Percentiles rank a stretch among this genome's conserved stretches.
Evolutionary conservation across 2,888 invertebrate genomes (phyloP).

Genomic region (Quadriops clusia): DNA sequence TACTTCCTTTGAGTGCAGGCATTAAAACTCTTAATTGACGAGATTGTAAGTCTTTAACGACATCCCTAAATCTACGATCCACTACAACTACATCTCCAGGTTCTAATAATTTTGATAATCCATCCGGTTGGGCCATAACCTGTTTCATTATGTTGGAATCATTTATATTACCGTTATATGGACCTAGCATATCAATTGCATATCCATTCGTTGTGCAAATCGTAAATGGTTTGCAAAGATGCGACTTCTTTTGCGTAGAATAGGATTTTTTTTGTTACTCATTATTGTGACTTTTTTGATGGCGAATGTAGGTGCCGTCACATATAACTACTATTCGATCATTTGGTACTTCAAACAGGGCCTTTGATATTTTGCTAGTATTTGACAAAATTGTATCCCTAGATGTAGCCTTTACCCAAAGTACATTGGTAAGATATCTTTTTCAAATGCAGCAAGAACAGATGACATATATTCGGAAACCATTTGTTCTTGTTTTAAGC

Average conservation of each 20-base stretch:
- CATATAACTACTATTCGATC: conserved; percentile 12
- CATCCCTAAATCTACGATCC: conserved; percentile 15
- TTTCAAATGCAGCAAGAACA: too few species aligned
- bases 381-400: too few species aligned
- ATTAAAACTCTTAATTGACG: conserved; percentile 15
- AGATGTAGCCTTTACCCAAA: too few species aligned
- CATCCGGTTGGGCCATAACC: conserved; percentile 9
- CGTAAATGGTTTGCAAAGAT: conserved; percentile 17
- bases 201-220: conserved; percentile 17
- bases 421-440: too few species aligned
- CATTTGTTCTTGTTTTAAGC: too few species aligned
- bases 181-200: conserved; percentile 15
- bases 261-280: conserved; percentile 15
- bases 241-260: conserved; percentile 15
- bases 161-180: conserved; percentile 16
- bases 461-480: too few species aligned
- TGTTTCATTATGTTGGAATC: conserved; percentile 11
- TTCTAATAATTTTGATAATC: conserved; percentile 12
- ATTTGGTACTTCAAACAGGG: too few species aligned
- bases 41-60: conserved; percentile 10
- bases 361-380: too few species aligned
- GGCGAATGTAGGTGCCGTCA: conserved; percentile 16
- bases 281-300: conserved; percentile 18
- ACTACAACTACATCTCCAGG: conserved; percentile 17
- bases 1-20: conserved; percentile 19